These are phyloP conservation scores for Drosophila repletoides DNA, from an alignment of 1,140 invertebrate species.

Conservation along the genomic window DNA sequence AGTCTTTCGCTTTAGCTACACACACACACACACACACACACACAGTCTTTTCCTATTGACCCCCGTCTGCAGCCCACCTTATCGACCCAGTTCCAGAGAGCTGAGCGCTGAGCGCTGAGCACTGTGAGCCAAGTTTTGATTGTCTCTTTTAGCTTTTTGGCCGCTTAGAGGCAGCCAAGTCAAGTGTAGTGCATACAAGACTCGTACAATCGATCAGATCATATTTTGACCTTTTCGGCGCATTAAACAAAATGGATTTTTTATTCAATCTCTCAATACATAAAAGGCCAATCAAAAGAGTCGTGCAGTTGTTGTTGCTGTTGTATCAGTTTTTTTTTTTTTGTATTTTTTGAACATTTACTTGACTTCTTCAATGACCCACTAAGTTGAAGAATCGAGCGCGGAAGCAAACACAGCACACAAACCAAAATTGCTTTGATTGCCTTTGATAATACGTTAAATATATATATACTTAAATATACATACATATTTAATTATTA, in stretches of 20 bases:
- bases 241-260: slow-evolving; percentile 31
- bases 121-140: not conserved
- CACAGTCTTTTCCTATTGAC: slow-evolving; percentile 3
- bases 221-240: slow-evolving; percentile 32
- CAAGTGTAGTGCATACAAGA: slow-evolving; percentile 17
- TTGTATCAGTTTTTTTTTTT: not conserved
- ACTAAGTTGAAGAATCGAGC: slow-evolving; percentile 18
- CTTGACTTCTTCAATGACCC: slow-evolving; percentile 36
- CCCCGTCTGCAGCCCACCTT: slow-evolving; percentile 1
- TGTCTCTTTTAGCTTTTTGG: not conserved
- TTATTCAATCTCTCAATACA: slow-evolving; percentile 21
- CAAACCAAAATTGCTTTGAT: not conserved
- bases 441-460: too few relatives aligned
- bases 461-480: not conserved
- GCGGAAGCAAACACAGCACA: slow-evolving; percentile 16
- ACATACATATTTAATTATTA: too few relatives aligned
- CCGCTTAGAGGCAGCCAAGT: not conserved
- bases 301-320: slow-evolving; percentile 18
- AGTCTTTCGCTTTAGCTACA: not conserved
- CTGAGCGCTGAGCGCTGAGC: too few relatives aligned
- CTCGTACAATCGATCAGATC: slow-evolving; percentile 11
- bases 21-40: too few relatives aligned
- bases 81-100: slow-evolving; percentile 27
- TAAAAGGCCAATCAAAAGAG: slow-evolving; percentile 38
- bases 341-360: slow-evolving; percentile 1